phyloP scores from a whole-genome alignment of 2,888 invertebrate species.

The Drosophila pseudotakahashii region DNA sequence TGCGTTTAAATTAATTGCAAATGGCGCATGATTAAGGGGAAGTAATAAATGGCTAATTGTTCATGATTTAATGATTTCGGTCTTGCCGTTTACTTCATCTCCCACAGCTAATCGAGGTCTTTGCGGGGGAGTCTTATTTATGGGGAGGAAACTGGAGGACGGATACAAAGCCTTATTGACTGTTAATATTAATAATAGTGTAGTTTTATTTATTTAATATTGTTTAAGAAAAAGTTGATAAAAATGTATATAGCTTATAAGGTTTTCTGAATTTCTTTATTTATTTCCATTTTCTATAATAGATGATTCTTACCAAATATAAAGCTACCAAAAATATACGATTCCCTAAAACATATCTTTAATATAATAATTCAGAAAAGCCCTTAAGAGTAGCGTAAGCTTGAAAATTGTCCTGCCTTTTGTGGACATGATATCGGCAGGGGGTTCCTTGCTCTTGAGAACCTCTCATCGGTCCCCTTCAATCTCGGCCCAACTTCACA shows the following conservation, averaged over 20 bases:
- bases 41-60: conserved; percentile 77
- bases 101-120: conserved; percentile 19
- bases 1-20: conserved; percentile 79
- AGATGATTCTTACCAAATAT: no score
- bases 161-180: background rate
- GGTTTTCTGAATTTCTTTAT: no score
- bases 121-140: conserved; percentile 5
- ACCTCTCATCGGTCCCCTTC: conserved; percentile 20
- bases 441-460: conserved; percentile 37
- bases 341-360: background rate
- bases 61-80: conserved; percentile 70
- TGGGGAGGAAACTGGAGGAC: background rate
- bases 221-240: no score
- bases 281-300: background rate
- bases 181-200: background rate
- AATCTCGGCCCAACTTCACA: conserved; percentile 16
- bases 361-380: background rate
- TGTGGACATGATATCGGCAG: conserved; percentile 11
- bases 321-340: no score
- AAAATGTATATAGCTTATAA: no score
- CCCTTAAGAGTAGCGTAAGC: background rate
- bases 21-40: conserved; percentile 78
- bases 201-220: background rate
- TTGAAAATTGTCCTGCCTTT: background rate
- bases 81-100: conserved; percentile 35